Evolutionary conservation across 1,140 invertebrate species (phyloP).

Genomic region (Listronotus oregonensis): DNA sequence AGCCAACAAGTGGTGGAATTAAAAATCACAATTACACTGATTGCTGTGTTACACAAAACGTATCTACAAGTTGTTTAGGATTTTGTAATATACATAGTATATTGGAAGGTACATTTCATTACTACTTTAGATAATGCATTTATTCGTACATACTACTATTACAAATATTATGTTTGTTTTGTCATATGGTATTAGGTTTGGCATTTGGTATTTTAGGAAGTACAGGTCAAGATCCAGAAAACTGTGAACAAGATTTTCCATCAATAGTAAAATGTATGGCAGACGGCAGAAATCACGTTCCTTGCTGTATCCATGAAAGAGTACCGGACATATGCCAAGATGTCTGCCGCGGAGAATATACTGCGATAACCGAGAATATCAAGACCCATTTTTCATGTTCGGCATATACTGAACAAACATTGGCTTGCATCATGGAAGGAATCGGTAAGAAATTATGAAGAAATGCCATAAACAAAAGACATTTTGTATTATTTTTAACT

Average conservation of each 20-base stretch:
- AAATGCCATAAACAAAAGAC: too few relatives aligned
- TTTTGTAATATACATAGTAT: conserved; percentile 85
- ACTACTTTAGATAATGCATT: too few relatives aligned
- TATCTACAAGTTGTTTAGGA: conserved; percentile 70
- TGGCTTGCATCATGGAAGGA: conserved; percentile 80
- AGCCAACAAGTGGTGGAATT: conserved; percentile 49
- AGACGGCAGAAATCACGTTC: conserved; percentile 81
- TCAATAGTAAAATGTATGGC: conserved; percentile 75
- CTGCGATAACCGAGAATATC: conserved; percentile 79
- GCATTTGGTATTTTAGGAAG: conserved; percentile 57
- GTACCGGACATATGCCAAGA: conserved; percentile 84
- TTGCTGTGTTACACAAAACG: conserved; percentile 72
- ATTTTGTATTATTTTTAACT: too few relatives aligned
- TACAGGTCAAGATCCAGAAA: conserved; percentile 77
- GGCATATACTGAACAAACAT: conserved; percentile 77
- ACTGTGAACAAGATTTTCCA: conserved; percentile 77
- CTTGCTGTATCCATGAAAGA: conserved; percentile 78
- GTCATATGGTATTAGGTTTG: too few relatives aligned
- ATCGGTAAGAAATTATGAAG: conserved; percentile 62
- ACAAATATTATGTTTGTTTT: too few relatives aligned
- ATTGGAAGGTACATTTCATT: conserved; percentile 64
- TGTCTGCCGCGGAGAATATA: conserved; percentile 83
- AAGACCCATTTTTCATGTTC: conserved; percentile 83
- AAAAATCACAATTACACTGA: conserved; percentile 74
- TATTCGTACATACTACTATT: too few relatives aligned